Evolutionary conservation across 2,888 invertebrate species (phyloP).

Genomic region (Drosophila macrospina): DNA sequence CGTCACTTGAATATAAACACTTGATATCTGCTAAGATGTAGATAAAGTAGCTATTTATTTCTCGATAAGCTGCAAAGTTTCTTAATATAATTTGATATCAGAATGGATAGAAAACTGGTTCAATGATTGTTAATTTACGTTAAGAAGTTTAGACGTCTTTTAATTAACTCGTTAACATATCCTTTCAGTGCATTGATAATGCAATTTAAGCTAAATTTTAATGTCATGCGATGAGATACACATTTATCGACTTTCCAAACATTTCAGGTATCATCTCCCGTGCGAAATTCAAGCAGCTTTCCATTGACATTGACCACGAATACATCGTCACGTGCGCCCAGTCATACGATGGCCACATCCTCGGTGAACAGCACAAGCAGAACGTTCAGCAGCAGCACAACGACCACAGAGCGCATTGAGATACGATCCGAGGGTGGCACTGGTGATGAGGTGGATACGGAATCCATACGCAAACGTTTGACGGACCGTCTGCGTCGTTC

Average conservation of each 20-base stretch:
- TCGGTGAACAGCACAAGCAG: conserved; percentile 78
- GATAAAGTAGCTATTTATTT: too few species aligned
- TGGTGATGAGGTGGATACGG: conserved; percentile 63
- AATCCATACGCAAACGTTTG: conserved; percentile 80
- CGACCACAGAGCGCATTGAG: conserved; percentile 78
- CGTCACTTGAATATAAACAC: conserved; percentile 10
- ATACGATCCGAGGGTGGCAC: conserved; percentile 71
- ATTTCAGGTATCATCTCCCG: conserved; percentile 45
- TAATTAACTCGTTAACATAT: too few species aligned
- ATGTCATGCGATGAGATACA: too few species aligned
- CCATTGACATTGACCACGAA: conserved; percentile 78
- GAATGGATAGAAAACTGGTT: too few species aligned
- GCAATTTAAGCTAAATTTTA: too few species aligned
- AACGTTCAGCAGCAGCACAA: conserved; percentile 70
- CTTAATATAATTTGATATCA: too few species aligned
- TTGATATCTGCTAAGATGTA: background rate
- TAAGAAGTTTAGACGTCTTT: too few species aligned
- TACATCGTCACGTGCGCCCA: conserved; percentile 67
- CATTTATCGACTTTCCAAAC: background rate
- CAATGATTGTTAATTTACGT: too few species aligned
- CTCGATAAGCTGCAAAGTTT: too few species aligned
- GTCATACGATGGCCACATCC: conserved; percentile 56
- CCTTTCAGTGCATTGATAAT: too few species aligned
- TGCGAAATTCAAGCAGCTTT: conserved; percentile 61
- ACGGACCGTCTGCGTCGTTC: conserved; percentile 83